phyloP scores from a whole-genome alignment of 2,888 invertebrate species.

The Drosophila engyochracea region DNA sequence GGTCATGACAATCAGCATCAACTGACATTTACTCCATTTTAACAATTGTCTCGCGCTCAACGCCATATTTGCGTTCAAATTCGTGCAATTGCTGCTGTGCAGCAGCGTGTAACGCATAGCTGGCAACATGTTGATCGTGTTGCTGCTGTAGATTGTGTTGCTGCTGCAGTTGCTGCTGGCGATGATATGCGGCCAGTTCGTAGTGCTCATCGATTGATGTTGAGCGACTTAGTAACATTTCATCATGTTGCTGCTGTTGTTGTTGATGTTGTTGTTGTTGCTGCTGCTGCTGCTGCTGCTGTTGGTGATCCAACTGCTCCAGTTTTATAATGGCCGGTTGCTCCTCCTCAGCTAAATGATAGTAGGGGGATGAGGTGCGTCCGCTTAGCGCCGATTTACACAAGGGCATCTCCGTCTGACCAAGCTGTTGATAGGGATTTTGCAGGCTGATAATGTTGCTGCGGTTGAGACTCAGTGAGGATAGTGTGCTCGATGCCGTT shows the following conservation, averaged over 20 bases:
- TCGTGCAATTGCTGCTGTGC: slow-evolving; percentile 80
- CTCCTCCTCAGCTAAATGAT: slow-evolving; percentile 55
- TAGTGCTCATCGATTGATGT: slow-evolving; percentile 84
- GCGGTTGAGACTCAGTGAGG: slow-evolving; percentile 68
- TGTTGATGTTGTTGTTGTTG: slow-evolving; percentile 71
- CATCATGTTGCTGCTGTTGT: slow-evolving; percentile 67
- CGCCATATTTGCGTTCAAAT: slow-evolving; percentile 76
- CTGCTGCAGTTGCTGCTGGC: slow-evolving; percentile 66
- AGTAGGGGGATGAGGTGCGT: slow-evolving; percentile 59
- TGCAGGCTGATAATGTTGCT: slow-evolving; percentile 73
- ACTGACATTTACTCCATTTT: slow-evolving; percentile 81
- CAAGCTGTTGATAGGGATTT: slow-evolving; percentile 72
- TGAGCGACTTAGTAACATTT: slow-evolving; percentile 79
- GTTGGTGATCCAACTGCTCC: slow-evolving; percentile 71
- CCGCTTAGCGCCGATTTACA: slow-evolving; percentile 57
- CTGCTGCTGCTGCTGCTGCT: slow-evolving; percentile 55
- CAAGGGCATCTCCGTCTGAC: slow-evolving; percentile 63
- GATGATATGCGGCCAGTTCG: slow-evolving; percentile 71
- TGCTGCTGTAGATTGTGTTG: slow-evolving; percentile 61
- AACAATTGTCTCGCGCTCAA: slow-evolving; percentile 83
- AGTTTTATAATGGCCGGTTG: slow-evolving; percentile 61
- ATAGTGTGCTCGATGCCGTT: slow-evolving; percentile 75
- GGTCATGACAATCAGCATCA: slow-evolving; percentile 47
- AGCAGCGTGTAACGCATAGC: slow-evolving; percentile 75
- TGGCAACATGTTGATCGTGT: slow-evolving; percentile 77